Base-by-base conservation (phyloP, 2,888 invertebrate species). In the Diabrotica balteata region DNA sequence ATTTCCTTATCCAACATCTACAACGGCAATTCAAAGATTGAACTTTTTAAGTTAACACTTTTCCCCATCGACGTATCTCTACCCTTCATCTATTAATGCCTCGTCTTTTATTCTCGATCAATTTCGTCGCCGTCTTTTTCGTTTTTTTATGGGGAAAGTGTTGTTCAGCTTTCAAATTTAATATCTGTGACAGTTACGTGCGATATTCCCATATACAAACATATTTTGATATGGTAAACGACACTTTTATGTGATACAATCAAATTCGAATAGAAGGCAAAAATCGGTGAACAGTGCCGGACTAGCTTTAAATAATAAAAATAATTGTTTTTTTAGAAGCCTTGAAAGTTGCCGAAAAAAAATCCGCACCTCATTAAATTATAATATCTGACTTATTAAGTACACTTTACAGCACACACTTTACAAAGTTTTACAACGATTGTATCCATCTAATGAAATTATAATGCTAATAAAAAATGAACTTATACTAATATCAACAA, bases 171-270 rank as follows among this genome's bases (percentile, higher is more conserved):
- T 57, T 61, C 50, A 45, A 69, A 67, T 66, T 68, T 67, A 63
- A 67, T 71, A 67, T 69, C 64, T 17, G 49, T 59, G 67, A 63
- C 67, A 67, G 70, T 63, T 65, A 60, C 52, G 61, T 59, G 64
- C 68, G 60, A 67, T 67, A 70, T 70, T 59, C 59, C 55, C 65
- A 70, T 67, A 70, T 59, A 67, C 62, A 67, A 67, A 67, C 67
- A 70, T 70, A 70, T 70, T 70, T 65, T 67, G 65, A 70, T 70
- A 70, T 67, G 70, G 66, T 57, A 66, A 66, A 67, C 70, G 68
- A 63, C 69, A 67, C 64, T 67, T 70, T 61, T 57, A 68, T 66
- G 52, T 53, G 70, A 70, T 72, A 70, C 69, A 67, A 72, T 72
- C 72, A 64, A 69, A 70, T 69, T 72, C 69, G 68, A 69, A 72